Base-by-base conservation (phyloP, 53 echinoderm and acorn worm species). In the Mesocentrotus franciscanus region DNA sequence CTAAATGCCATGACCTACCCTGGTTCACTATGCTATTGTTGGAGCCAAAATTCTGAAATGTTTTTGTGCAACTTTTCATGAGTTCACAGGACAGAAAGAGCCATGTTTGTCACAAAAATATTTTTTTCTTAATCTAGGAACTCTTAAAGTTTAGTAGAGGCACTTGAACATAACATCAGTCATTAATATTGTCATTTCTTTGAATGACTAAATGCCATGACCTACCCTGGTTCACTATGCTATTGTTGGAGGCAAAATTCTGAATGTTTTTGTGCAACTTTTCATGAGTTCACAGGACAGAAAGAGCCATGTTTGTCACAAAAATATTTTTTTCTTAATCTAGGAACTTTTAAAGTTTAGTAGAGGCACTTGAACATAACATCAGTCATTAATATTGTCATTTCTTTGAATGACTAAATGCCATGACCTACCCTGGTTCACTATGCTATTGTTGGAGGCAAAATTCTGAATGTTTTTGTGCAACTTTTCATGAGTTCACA, bases 161-260 rank as follows among this genome's bases (percentile, higher is more conserved):
- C 74, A 1, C 12, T 17, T 74, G 2, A 13, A 32, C 74, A 32
- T 74, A 30, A 11, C 13, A 74, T 30, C 32, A 29, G 10, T 30
- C 32, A 74, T 30, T 74, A 2, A 74, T 74, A 29, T 74, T 49
- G n/a, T n/a, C n/a, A n/a, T 60, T 60, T 60, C 60, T 9, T 9
- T 60, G n/a, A 87, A 87, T 87, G 87, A 87, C n/a, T 87, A 57
- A 87, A 87, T 57, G 26, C 26, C 9, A 56, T 87, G 87, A 87
- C 87, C 87, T 87, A 59, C 58, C 87, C 84, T 57, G 58, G 22
- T 87, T 87, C 29, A 57, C 87, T 58, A 10, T 58, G 22, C 58
- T 87, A 87, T 57, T 58, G 58, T 87, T 84, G 22, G 42, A 20
- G 11, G 20, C 29, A 20, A 11, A 56, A 57, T 10, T 58, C 58